These are phyloP conservation scores for Capreolus pygargus DNA, from an alignment of 2,113 vertebrate genomes.

Conservation along the genomic window DNA sequence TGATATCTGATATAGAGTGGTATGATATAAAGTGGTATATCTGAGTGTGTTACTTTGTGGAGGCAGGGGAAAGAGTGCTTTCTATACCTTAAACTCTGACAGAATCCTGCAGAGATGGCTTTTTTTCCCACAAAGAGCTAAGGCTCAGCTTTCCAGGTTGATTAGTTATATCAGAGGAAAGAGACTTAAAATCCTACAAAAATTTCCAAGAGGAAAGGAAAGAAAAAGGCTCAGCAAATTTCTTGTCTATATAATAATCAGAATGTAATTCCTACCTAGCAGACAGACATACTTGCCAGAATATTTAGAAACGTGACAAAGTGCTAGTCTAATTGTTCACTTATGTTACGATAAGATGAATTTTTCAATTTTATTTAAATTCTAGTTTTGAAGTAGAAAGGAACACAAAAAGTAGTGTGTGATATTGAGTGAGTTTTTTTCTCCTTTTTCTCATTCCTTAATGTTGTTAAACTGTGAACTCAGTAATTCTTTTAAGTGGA, in stretches of 20 bases:
- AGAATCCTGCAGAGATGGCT: neutral
- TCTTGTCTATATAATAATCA: neutral
- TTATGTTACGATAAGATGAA: neutral
- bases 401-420: neutral
- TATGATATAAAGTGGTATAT: no score
- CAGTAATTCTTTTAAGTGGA: neutral
- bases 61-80: rapidly evolving
- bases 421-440: neutral
- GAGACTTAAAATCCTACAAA: neutral
- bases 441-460: neutral
- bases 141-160: neutral
- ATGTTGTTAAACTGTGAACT: neutral
- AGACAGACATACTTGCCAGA: neutral
- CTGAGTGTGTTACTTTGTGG: neutral
- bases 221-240: neutral
- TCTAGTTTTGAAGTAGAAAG: neutral
- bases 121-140: neutral
- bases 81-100: neutral
- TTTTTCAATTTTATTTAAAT: neutral
- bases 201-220: neutral
- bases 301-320: neutral
- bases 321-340: neutral
- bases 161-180: neutral
- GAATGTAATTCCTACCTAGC: neutral
- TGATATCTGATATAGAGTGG: neutral